phyloP scores from a whole-genome alignment of 2,888 invertebrate genomes.

The Campoplex capitator region DNA sequence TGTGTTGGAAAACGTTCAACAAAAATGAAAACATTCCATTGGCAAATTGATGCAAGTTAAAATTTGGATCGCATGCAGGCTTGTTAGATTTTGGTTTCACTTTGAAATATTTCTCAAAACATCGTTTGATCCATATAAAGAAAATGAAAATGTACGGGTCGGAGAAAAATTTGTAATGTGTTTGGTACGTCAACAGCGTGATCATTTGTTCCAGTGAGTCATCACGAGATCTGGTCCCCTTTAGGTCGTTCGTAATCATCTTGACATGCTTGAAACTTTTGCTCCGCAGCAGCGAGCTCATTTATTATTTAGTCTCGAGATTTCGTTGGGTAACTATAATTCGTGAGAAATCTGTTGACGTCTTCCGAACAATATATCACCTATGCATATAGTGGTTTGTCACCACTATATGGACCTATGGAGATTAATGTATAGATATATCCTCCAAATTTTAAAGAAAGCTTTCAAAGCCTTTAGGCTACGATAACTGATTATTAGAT shows the following conservation, averaged over 20 bases:
- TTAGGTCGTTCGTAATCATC: conserved; percentile 38
- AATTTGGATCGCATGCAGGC: background rate
- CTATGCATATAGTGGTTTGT: background rate
- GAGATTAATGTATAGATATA: conserved; percentile 5
- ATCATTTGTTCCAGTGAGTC: conserved; percentile 53
- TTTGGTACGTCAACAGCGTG: conserved; percentile 15
- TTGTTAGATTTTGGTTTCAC: background rate
- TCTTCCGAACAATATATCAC: background rate
- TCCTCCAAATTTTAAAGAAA: background rate
- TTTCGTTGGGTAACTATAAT: conserved; percentile 39
- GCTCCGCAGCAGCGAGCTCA: conserved; percentile 45
- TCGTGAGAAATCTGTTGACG: conserved; percentile 28
- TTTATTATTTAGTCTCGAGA: conserved; percentile 40
- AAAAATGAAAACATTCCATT: background rate
- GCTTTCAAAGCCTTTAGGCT: background rate
- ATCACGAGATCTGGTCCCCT: conserved; percentile 28
- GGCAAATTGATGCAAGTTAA: too few species aligned
- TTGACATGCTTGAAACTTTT: conserved; percentile 40
- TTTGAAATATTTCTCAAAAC: background rate
- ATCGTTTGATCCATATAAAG: background rate
- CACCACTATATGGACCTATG: background rate
- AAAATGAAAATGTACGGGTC: conserved; percentile 4
- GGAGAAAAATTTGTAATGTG: conserved; percentile 5
- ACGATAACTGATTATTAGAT: conserved; percentile 40
- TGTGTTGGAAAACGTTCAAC: too few species aligned